Evolutionary conservation across 2,797 vertebrate species (phyloP), one percentile per base, ranked within the genome.

Genomic region (Gadopsis bispinosus): DNA sequence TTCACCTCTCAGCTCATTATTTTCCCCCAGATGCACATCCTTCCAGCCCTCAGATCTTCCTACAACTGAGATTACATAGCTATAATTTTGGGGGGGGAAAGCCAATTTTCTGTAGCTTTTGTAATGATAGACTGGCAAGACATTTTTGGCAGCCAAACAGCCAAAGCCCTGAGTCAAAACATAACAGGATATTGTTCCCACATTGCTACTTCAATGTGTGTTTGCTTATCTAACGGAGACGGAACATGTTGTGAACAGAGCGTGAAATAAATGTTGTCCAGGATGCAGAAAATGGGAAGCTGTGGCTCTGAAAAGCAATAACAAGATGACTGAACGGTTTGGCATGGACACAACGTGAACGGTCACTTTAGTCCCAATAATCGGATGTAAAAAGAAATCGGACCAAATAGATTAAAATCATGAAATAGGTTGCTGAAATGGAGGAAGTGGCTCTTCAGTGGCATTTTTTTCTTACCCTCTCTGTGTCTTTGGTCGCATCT

Each of bases 221-320:
- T 87, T 79, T 85, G 66, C 66, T 83, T 82, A 86, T 90, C 80
- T 62, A 61, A 58, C 64, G 29, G 50, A 75, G 20, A 79, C 29
- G 22, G 53, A 73, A 33, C 60, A 56, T 39, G 64, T 58, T 84
- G 66, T 76, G 65, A 69, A 61, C 13, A 35, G 65, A 62, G 45
- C 45, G 26, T 22, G 67, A 41, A 69, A 61, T 61, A 66, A 78
- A 86, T 68, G 62, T 65, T 7, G 19, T 65, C 77, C 54, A 26
- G 73, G 26, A 74, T 54, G 26, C 59, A 53, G 29, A 14, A 68
- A 73, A 67, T 19, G 7, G 41, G 53, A 73, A 83, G 45, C 67
- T n/a, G 22, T 59, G 51, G 39, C 56, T 54, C 39, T 73, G 56
- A 77, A 85, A 83, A 83, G 72, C 77, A 84, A 83, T 59, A n/a